Conservation (phyloP, 2,797 vertebrate genomes). For the Silurus aristotelis region DNA sequence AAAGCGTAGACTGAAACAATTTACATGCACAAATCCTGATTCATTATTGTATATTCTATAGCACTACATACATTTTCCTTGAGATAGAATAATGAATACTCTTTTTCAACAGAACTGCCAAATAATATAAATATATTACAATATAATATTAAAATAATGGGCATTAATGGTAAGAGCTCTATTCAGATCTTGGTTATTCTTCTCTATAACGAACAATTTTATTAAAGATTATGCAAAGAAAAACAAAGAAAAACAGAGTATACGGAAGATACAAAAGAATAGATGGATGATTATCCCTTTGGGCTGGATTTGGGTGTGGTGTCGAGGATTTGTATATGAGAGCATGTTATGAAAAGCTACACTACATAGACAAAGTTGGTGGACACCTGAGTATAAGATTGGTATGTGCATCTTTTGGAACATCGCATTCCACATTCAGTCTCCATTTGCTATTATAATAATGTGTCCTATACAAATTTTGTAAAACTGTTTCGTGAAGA, state of each 20-base stretch:
- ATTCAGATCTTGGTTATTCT: not conserved
- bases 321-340: not conserved
- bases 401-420: no score
- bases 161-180: not conserved
- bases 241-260: not conserved
- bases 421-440: no score
- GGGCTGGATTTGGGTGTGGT: not conserved
- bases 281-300: not conserved
- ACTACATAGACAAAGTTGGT: no score
- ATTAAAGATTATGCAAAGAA: not conserved
- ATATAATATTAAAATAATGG: not conserved
- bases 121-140: not conserved
- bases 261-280: not conserved
- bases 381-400: no score
- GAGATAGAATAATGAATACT: not conserved
- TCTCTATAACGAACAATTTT: not conserved
- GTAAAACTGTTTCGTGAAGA: no score
- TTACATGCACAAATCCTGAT: not conserved
- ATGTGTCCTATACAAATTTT: no score
- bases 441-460: no score
- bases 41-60: not conserved
- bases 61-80: not conserved
- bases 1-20: not conserved
- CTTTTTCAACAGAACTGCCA: not conserved
- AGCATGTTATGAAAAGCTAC: not conserved